Evolutionary conservation across 2,113 vertebrate genomes (phyloP), one percentile per base, ranked within the genome.

Genomic region (Dissostichus mawsoni): DNA sequence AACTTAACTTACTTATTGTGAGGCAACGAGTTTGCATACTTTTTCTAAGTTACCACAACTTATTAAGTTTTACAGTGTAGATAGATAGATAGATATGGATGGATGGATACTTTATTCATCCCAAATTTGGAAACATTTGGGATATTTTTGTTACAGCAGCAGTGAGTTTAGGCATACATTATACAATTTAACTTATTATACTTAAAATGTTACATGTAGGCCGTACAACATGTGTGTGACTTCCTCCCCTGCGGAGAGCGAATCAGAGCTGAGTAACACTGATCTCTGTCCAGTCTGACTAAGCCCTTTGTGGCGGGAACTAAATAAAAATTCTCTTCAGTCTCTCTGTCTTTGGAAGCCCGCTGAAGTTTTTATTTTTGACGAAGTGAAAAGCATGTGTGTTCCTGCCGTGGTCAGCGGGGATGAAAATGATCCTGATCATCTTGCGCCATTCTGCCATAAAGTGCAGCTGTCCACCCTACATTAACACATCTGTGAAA

Each of bases 401-500:
- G 78, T 82, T 81, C 62, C 79, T 57, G 71, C 59, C 57, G 14
- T 18, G 74, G 76, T 62, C 76, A 77, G 78, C 0, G 10, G 73
- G 85, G 76, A 89, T 64, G 85, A 85, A 92, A 80, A 83, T 50
- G 80, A 90, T 86, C 90, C 87, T 25, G 73, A 78, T 82, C 82
- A 51, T 84, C 84, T 85, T 85, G 85, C 62, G 5, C 73, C 61
- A 23, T 69, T 81, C 74, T 41, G 74, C 87, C 85, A 84, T 89
- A 88, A 89, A 89, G 78, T 58, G 81, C 91, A 92, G 91, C 90
- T 91, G 90, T 92, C 56, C 74, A 29, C 50, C 51, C 65, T 1
- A 69, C 73, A 74, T 66, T 64, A 79, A 62, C 82, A 77, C 81
- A 76, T 88, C 72, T 85, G 78, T 82, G 84, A 81, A 64, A 75